These are phyloP conservation scores for Nudaria mundana DNA, from an alignment of 2,888 invertebrate genomes.

Conservation along the genomic window DNA sequence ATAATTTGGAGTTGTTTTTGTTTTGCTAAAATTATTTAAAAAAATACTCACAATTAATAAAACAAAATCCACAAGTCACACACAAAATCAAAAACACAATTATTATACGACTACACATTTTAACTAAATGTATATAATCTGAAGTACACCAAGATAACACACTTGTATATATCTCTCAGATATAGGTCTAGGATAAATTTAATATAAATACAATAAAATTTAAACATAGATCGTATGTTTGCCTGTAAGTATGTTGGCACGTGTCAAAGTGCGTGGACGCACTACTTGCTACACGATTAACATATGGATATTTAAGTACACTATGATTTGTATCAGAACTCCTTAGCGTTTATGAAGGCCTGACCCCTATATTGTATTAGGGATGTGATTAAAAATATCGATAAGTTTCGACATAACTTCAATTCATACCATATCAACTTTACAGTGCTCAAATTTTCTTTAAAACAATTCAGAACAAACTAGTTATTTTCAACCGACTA, in stretches of 20 bases:
- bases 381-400: conserved; percentile 32
- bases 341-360: conserved; percentile 66
- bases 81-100: conserved; percentile 34
- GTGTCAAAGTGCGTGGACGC: conserved; percentile 51
- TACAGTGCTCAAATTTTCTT: too few species aligned
- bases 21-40: too few species aligned
- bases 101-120: conserved; percentile 58
- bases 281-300: conserved; percentile 58
- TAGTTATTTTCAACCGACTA: too few species aligned
- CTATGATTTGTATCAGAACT: conserved; percentile 72
- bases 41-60: conserved; percentile 69
- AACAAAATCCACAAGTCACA: conserved; percentile 55
- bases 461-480: too few species aligned
- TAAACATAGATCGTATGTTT: conserved; percentile 21
- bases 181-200: conserved; percentile 49
- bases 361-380: conserved; percentile 69
- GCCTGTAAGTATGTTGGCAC: conserved; percentile 31
- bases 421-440: too few species aligned
- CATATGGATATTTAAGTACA: conserved; percentile 72
- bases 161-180: conserved; percentile 39
- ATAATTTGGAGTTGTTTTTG: too few species aligned
- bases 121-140: conserved; percentile 42
- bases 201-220: conserved; percentile 22
- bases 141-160: conserved; percentile 20
- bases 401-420: not conserved